phyloP scores from a whole-genome alignment of 1,140 invertebrate species.

The Theocolax elegans region DNA sequence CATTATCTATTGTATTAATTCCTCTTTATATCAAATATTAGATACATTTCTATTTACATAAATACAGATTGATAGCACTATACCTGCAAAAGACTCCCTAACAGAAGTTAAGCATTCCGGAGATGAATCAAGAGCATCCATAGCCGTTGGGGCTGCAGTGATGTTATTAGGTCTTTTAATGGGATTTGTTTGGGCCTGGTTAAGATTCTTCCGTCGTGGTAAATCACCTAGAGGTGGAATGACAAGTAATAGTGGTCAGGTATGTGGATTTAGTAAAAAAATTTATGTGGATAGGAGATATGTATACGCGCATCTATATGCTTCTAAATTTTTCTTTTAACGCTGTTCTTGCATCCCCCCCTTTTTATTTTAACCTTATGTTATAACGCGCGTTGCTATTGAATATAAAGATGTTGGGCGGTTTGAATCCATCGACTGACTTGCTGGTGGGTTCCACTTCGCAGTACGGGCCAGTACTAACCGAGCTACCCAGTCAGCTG shows the following conservation, averaged over 20 bases:
- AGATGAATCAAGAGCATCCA: slow-evolving; percentile 48
- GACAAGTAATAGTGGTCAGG: slow-evolving; percentile 62
- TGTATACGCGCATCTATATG: slow-evolving; percentile 22
- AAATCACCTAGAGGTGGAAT: slow-evolving; percentile 62
- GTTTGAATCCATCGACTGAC: slow-evolving; percentile 69
- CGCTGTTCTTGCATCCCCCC: slow-evolving; percentile 42
- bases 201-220: slow-evolving; percentile 56
- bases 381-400: slow-evolving; percentile 63
- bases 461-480: slow-evolving; percentile 68
- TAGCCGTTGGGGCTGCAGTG: slow-evolving; percentile 57
- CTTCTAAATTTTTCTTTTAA: slow-evolving; percentile 42
- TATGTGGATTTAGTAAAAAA: slow-evolving; percentile 49
- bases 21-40: too few relatives aligned
- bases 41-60: too few relatives aligned
- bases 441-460: slow-evolving; percentile 69
- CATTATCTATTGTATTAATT: too few relatives aligned
- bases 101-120: slow-evolving; percentile 50
- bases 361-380: slow-evolving; percentile 61
- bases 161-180: slow-evolving; percentile 56
- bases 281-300: slow-evolving; percentile 18
- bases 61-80: slow-evolving; percentile 43
- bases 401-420: slow-evolving; percentile 67
- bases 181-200: slow-evolving; percentile 58
- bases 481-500: slow-evolving; percentile 62
- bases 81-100: slow-evolving; percentile 34